Percentiles rank a stretch among this genome's conserved stretches.
Evolutionary conservation across 2,888 invertebrate genomes (phyloP).

Genomic region (Tipula confusa): DNA sequence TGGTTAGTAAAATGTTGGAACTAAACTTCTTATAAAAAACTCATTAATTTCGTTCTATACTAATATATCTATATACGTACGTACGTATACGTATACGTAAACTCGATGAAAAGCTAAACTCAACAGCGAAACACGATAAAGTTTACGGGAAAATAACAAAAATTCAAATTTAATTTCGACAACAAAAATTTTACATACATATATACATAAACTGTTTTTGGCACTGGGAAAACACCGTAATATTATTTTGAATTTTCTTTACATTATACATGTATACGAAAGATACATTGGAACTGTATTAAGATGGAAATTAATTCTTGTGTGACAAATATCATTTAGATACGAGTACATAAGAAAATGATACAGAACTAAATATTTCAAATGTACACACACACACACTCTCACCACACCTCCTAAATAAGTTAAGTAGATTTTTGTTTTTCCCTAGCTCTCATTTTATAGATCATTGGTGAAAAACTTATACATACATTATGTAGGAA

Average conservation of each 20-base stretch:
- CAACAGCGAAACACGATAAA: not conserved
- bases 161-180: slow-evolving; percentile 25
- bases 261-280: not conserved
- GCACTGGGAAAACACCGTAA: not conserved
- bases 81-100: not conserved
- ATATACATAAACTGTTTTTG: not conserved
- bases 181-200: slow-evolving; percentile 13
- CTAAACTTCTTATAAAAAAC: not conserved
- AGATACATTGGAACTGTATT: not conserved
- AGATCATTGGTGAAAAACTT: too few species aligned
- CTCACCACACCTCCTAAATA: not conserved
- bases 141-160: not conserved
- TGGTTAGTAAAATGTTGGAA: not conserved
- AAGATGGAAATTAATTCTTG: not conserved
- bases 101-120: not conserved
- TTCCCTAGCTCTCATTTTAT: not conserved
- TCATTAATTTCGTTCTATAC: not conserved
- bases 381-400: not conserved
- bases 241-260: not conserved
- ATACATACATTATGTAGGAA: too few species aligned
- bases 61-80: not conserved
- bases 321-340: not conserved
- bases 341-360: not conserved
- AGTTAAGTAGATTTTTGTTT: slow-evolving; percentile 3
- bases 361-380: not conserved